Evolutionary conservation across 2,797 vertebrate species (phyloP).

Genomic region (Limosa lapponica): DNA sequence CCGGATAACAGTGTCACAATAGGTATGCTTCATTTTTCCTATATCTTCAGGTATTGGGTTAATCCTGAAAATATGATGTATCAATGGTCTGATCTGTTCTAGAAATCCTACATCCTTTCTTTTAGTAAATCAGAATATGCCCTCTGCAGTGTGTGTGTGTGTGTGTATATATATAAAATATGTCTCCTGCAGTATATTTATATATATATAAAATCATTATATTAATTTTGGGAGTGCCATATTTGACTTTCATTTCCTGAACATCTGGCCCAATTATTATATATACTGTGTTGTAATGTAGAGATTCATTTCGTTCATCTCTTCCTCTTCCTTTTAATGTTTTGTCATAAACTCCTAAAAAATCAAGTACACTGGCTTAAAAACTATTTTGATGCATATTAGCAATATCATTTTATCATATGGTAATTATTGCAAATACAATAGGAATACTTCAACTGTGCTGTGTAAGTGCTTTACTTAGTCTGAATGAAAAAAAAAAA

Average conservation of each 20-base stretch:
- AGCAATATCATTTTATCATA: background rate
- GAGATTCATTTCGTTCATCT: background rate
- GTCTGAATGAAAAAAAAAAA: background rate
- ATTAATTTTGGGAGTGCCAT: background rate
- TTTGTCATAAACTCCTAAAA: background rate
- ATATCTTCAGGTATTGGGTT: background rate
- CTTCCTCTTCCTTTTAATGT: background rate
- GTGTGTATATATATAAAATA: background rate
- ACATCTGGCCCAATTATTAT: background rate
- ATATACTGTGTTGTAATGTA: background rate
- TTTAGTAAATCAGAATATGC: background rate
- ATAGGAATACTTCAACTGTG: background rate
- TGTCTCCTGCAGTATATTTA: background rate
- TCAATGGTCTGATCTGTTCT: background rate
- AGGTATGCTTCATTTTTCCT: background rate
- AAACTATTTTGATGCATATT: background rate
- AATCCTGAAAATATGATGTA: background rate
- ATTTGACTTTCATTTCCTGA: background rate
- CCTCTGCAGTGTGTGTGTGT: rapidly evolving
- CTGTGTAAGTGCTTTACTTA: background rate
- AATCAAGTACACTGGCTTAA: background rate
- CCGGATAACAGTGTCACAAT: background rate
- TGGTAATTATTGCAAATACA: background rate
- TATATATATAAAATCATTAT: background rate
- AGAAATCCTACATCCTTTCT: background rate